A percentile compares a stretch with the other conserved stretches of the same genome.
phyloP scores from a whole-genome alignment of 2,113 vertebrate species.

The Parus major region DNA sequence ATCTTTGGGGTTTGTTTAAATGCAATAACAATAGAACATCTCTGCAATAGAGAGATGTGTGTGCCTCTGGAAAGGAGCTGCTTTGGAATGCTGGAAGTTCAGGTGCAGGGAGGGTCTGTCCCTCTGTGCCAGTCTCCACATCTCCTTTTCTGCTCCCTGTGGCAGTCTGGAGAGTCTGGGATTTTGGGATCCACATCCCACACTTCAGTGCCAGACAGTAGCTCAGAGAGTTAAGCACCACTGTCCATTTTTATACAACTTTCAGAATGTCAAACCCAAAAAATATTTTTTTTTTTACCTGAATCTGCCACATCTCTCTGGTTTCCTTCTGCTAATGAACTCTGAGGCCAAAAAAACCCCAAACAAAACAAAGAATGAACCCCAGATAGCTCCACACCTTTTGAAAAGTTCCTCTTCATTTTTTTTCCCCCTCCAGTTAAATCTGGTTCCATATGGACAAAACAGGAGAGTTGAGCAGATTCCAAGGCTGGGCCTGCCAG shows the following conservation, averaged over 20 bases:
- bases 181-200: background rate
- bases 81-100: background rate
- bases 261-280: background rate
- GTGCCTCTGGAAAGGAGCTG: background rate
- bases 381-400: background rate
- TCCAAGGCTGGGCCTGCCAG: background rate
- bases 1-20: background rate
- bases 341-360: background rate
- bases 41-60: background rate
- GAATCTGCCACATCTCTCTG: background rate
- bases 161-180: background rate
- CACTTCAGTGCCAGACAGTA: background rate
- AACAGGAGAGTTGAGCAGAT: background rate
- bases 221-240: background rate
- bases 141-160: background rate
- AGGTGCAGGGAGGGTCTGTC: background rate
- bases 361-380: fast-evolving
- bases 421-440: background rate
- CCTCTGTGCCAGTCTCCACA: background rate
- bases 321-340: background rate
- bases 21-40: too few species aligned
- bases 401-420: background rate
- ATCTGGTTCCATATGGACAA: background rate
- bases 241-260: background rate
- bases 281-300: too few species aligned